Evolutionary conservation across 1,140 invertebrate species (phyloP).

Genomic region (Drosophila pallidifrons): DNA sequence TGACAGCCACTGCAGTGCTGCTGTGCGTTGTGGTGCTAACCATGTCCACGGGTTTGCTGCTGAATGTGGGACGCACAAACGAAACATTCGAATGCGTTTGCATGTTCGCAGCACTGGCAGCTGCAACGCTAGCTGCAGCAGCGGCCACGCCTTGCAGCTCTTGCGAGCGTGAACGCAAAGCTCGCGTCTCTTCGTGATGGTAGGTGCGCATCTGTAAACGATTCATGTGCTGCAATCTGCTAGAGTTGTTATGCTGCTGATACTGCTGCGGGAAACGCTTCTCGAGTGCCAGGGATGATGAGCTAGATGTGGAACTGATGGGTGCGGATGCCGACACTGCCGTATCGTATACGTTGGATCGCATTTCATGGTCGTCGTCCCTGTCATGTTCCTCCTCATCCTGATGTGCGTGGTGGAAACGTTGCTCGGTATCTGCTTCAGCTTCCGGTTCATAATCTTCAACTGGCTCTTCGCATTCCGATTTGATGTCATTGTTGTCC

Average conservation of each 20-base stretch:
- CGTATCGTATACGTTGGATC: conserved; percentile 28
- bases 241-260: conserved; percentile 27
- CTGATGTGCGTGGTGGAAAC: conserved; percentile 23
- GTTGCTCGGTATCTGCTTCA: conserved; percentile 48
- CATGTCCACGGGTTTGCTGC: conserved; percentile 70
- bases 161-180: conserved; percentile 64
- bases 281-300: conserved; percentile 30
- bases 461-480: conserved; percentile 74
- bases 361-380: conserved; percentile 58
- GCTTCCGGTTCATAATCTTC: conserved; percentile 68
- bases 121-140: conserved; percentile 15
- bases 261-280: conserved; percentile 65
- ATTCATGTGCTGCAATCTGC: conserved; percentile 49
- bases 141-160: conserved; percentile 47
- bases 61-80: conserved; percentile 77
- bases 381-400: conserved; percentile 47
- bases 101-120: conserved; percentile 12
- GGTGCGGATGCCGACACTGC: conserved; percentile 31
- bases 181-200: conserved; percentile 68
- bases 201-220: conserved; percentile 69
- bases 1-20: conserved; percentile 15
- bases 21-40: conserved; percentile 77
- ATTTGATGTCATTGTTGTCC: conserved; percentile 78
- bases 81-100: conserved; percentile 70
- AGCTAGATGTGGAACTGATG: conserved; percentile 49